phyloP scores from a whole-genome alignment of 2,888 invertebrate genomes.

The Tipula unca region DNA sequence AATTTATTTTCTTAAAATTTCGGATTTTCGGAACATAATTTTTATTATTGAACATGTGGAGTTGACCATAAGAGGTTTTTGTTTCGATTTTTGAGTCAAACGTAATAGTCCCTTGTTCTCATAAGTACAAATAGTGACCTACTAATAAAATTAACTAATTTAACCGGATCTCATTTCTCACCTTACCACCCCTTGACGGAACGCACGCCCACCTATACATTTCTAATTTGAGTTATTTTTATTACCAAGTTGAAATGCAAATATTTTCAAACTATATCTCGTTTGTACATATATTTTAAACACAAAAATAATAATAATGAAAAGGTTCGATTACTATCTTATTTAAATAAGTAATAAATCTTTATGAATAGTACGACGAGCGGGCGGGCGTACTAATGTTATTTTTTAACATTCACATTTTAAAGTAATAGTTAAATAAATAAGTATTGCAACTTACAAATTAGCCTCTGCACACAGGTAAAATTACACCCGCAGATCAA shows the following conservation, averaged over 20 bases:
- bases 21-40: too few species aligned
- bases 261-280: neutral
- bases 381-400: too few species aligned
- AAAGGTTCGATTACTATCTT: neutral
- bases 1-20: too few species aligned
- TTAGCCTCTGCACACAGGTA: neutral
- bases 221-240: neutral
- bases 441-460: neutral
- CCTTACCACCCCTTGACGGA: neutral
- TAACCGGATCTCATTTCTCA: neutral
- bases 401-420: neutral
- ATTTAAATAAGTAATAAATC: neutral
- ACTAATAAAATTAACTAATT: neutral
- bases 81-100: too few species aligned
- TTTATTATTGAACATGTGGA: too few species aligned
- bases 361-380: neutral
- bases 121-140: too few species aligned
- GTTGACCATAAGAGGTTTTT: too few species aligned
- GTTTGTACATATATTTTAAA: neutral
- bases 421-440: neutral
- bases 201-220: neutral
- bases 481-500: neutral
- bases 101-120: too few species aligned
- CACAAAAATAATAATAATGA: neutral
- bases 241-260: neutral